phyloP scores from a whole-genome alignment of 2,797 vertebrate species.

The Siniperca undulata region DNA sequence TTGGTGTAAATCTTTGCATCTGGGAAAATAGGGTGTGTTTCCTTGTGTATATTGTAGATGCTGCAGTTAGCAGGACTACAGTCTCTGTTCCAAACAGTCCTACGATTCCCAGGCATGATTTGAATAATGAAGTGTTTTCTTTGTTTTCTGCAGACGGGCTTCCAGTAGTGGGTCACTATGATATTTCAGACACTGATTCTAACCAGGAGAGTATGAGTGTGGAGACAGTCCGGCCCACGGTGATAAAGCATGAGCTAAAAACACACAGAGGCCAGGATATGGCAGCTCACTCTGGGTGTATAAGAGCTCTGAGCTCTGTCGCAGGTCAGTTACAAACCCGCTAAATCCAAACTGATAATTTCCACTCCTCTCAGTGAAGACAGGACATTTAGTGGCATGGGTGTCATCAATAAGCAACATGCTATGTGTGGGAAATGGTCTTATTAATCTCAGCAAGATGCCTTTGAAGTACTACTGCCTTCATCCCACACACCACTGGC shows the following conservation, averaged over 20 bases:
- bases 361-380: constrained; percentile 67
- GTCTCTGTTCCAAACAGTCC: constrained; percentile 44
- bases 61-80: constrained; percentile 14
- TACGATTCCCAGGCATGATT: constrained; percentile 60
- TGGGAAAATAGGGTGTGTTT: not conserved
- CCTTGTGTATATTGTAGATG: constrained; percentile 8
- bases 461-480: constrained; percentile 52
- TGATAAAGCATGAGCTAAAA: constrained; percentile 94
- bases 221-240: constrained; percentile 91
- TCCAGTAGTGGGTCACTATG: constrained; percentile 95
- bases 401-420: constrained; percentile 54
- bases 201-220: constrained; percentile 95
- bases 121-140: constrained; percentile 86
- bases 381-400: constrained; percentile 58
- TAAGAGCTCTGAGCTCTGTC: constrained; percentile 88
- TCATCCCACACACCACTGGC: constrained; percentile 38
- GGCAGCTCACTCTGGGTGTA: constrained; percentile 88
- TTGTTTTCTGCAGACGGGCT: constrained; percentile 94
- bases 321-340: constrained; percentile 90
- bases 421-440: constrained; percentile 31
- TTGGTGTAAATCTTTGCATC: not conserved
- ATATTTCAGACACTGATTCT: constrained; percentile 98
- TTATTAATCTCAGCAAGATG: constrained; percentile 54
- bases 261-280: constrained; percentile 90
- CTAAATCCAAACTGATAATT: constrained; percentile 71